Conservation (phyloP, 1,140 invertebrate species). For the Brachionus asplanchnoidis region DNA sequence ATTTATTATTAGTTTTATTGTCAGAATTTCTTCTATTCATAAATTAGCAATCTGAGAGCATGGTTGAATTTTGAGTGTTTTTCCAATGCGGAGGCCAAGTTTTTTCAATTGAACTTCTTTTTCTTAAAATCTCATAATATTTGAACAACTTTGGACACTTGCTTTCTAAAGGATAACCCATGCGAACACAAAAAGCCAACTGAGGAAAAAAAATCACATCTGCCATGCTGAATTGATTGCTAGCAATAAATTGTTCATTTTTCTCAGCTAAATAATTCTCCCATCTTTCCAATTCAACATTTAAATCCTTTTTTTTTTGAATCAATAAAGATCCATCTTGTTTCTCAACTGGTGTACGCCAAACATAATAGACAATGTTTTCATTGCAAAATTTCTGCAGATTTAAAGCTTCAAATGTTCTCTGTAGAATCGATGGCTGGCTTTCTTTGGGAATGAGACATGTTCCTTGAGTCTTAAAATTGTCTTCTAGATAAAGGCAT, state of each 20-base stretch:
- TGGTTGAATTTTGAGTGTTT: background rate
- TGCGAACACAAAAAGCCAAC: background rate
- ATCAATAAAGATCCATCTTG: background rate
- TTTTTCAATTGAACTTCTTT: background rate
- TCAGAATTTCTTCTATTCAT: too few relatives aligned
- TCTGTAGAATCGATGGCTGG: too few relatives aligned
- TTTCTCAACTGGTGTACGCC: background rate
- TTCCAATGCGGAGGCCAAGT: slow-evolving; percentile 33
- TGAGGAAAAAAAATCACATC: background rate
- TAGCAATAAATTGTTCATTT: too few relatives aligned
- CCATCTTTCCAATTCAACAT: too few relatives aligned
- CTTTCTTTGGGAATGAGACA: background rate
- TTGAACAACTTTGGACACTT: background rate
- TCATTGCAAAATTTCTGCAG: background rate
- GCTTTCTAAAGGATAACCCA: background rate
- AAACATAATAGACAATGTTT: slow-evolving; percentile 6
- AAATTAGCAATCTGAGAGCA: too few relatives aligned
- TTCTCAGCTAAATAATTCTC: too few relatives aligned
- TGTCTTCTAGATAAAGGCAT: background rate
- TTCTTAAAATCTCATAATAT: slow-evolving; percentile 4
- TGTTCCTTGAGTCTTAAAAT: background rate
- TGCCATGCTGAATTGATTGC: too few relatives aligned
- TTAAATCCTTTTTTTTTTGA: background rate
- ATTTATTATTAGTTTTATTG: too few relatives aligned
- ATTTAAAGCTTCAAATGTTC: too few relatives aligned